Percentiles rank a stretch among this genome's conserved stretches.
Evolutionary conservation across 2,797 vertebrate species (phyloP).

Genomic region (Chaenodraco wilsoni): DNA sequence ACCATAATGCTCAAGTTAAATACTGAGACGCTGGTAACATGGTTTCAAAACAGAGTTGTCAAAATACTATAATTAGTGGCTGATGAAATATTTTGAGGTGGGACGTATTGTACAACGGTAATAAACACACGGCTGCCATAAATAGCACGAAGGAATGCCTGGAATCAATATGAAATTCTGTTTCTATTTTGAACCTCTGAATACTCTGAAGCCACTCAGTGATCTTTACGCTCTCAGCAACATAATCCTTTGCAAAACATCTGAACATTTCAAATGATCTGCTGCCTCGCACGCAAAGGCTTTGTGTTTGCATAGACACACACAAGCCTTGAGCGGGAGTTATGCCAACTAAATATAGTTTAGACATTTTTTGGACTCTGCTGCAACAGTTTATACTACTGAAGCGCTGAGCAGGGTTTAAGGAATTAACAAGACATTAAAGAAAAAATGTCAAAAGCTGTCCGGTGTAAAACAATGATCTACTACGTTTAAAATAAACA

Average conservation of each 20-base stretch:
- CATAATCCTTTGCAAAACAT: slow-evolving; percentile 62
- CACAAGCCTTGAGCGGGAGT: slow-evolving; percentile 27
- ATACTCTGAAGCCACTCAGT: slow-evolving; percentile 33
- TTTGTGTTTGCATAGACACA: slow-evolving; percentile 47
- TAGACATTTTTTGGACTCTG: slow-evolving; percentile 60
- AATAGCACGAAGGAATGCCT: slow-evolving; percentile 64
- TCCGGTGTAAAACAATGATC: not conserved
- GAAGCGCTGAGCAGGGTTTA: slow-evolving; percentile 40
- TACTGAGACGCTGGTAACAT: slow-evolving; percentile 45
- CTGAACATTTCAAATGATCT: slow-evolving; percentile 55
- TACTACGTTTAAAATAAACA: not conserved
- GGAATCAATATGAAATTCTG: slow-evolving; percentile 61
- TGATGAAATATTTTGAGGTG: slow-evolving; percentile 61
- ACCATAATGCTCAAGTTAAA: slow-evolving; percentile 55
- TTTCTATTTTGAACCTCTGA: slow-evolving; percentile 56
- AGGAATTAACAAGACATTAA: slow-evolving; percentile 28
- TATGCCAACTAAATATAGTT: slow-evolving; percentile 44
- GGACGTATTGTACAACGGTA: slow-evolving; percentile 53
- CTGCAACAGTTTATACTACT: slow-evolving; percentile 68
- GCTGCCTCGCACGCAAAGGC: slow-evolving; percentile 55
- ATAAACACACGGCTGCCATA: slow-evolving; percentile 56
- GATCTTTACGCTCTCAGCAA: slow-evolving; percentile 44
- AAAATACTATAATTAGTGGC: slow-evolving; percentile 72
- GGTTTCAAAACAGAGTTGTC: slow-evolving; percentile 68
- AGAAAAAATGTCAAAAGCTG: not conserved